Evolutionary conservation across 2,888 invertebrate species (phyloP), one percentile per base, ranked within the genome.

Genomic region (Leptinotarsa tumamoca): DNA sequence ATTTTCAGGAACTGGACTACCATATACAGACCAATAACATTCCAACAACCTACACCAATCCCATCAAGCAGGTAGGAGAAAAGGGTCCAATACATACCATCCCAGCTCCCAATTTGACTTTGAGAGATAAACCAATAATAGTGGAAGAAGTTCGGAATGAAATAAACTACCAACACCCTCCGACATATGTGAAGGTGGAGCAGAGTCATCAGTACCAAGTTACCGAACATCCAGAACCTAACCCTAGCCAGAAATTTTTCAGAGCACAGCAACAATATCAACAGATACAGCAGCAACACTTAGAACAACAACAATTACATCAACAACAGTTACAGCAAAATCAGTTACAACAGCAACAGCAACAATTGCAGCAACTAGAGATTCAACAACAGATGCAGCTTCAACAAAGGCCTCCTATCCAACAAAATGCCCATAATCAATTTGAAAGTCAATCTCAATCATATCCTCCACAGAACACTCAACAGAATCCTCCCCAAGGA

Each of bases 11-110:
- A 78, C 86, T 84, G 74, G 87, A 88, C 76, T 87, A 85, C 76
- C 88, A 87, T 63, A 80, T 87, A 14, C 87, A 87, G 80, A 86
- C 85, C 49, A 88, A 87, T 75, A 86, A 80, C 73, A 88, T 87
- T 68, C 86, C 87, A n/a, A 80, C 80, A 17, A 83, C 82, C 4
- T 85, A 84, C 66, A 78, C 81, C 4, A 85, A 87, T 72, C 84
- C 87, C 2, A 88, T 89, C 43, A 87, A 89, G 74, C 89, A 88
- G 83, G 80, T 88, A 61, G 89, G 87, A 14, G 88, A 89, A 74
- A 91, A 92, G 85, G 95, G 94, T 82, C 95, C 95, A 3, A 95
- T 96, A 85, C 95, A 95, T 88, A 95, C 95, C 14, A 95, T 96
- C 80, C 95, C 95, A 84, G 95, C 96, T 33, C 96, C 96, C 13